Evolutionary conservation across 2,888 invertebrate species (phyloP).

Genomic region (Epinotia bilunana): DNA sequence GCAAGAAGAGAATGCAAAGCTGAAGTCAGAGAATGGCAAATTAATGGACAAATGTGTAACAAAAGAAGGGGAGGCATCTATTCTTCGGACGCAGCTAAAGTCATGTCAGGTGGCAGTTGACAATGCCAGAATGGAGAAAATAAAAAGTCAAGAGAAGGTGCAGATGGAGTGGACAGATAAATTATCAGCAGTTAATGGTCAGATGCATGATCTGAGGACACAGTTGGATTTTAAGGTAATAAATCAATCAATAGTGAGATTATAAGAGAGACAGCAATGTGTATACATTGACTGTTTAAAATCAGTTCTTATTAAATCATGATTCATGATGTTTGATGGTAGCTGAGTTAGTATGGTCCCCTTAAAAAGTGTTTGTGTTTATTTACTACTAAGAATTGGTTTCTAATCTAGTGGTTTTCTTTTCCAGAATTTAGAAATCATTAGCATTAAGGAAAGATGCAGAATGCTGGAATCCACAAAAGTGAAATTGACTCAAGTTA

Average conservation of each 20-base stretch:
- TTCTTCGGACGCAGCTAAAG: conserved; percentile 82
- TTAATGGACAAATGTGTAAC: conserved; percentile 79
- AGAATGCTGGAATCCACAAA: conserved; percentile 75
- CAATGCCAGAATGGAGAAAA: conserved; percentile 73
- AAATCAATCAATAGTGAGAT: background rate
- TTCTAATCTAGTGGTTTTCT: background rate
- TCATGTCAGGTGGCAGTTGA: conserved; percentile 74
- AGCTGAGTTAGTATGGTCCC: too few relatives aligned
- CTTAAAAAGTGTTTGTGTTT: too few relatives aligned
- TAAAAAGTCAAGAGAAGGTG: conserved; percentile 75
- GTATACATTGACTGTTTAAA: too few relatives aligned
- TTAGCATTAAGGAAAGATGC: conserved; percentile 83
- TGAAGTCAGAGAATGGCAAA: conserved; percentile 77
- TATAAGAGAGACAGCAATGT: too few relatives aligned
- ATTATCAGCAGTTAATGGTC: conserved; percentile 66
- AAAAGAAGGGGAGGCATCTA: conserved; percentile 84
- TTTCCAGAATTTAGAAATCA: conserved; percentile 84
- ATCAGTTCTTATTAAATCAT: too few relatives aligned
- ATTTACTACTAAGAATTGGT: too few relatives aligned
- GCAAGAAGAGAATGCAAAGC: conserved; percentile 73
- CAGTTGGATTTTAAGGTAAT: conserved; percentile 85
- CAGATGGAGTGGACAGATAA: conserved; percentile 82
- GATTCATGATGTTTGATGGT: too few relatives aligned
- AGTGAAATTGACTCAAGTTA: conserved; percentile 74
- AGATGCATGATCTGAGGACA: conserved; percentile 76